Percentiles rank a stretch among this genome's conserved stretches.
Conservation (phyloP, 2,888 invertebrate species). For the Phyto melanocephala region DNA sequence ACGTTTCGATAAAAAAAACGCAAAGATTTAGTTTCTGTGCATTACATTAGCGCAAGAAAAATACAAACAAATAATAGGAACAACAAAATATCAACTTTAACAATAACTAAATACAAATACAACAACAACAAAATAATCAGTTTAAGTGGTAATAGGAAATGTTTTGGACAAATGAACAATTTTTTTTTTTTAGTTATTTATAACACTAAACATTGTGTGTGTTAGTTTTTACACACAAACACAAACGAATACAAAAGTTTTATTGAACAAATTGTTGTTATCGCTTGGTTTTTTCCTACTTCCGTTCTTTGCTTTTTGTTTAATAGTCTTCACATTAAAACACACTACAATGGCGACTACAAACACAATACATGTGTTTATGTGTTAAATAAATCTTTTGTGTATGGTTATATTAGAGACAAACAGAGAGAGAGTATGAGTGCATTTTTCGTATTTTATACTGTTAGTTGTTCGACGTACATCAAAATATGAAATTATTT, state of each 20-base stretch:
- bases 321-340: background rate
- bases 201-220: background rate
- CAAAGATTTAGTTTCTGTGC: background rate
- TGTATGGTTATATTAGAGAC: background rate
- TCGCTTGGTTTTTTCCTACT: constrained; percentile 10
- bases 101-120: constrained; percentile 1
- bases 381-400: constrained; percentile 2
- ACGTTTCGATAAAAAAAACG: too few relatives aligned
- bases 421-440: background rate
- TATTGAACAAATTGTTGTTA: constrained; percentile 31
- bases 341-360: background rate
- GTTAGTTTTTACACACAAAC: background rate
- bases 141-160: constrained; percentile 44
- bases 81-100: background rate
- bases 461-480: background rate
- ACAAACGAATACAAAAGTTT: background rate
- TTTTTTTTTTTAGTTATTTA: constrained; percentile 17
- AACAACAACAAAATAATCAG: background rate
- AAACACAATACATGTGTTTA: constrained; percentile 11
- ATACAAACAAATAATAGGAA: background rate
- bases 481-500: background rate
- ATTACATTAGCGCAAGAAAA: constrained; percentile 18
- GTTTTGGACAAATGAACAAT: constrained; percentile 45
- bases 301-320: constrained; percentile 30
- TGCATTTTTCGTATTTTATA: background rate